Evolutionary conservation across 2,888 invertebrate genomes (phyloP).

Genomic region (Theodoxus fluviatilis): DNA sequence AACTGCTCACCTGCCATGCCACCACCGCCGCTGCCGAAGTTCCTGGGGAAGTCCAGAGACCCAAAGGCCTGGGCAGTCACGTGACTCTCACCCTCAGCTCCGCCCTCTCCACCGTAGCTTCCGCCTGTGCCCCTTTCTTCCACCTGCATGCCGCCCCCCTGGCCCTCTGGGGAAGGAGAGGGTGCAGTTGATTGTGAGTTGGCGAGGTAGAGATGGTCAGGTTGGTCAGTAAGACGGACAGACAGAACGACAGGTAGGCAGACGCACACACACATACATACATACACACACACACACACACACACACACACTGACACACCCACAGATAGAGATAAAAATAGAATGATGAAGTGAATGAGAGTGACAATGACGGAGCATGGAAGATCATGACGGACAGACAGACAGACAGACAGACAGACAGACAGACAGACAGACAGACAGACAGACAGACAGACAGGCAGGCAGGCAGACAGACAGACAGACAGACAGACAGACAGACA

Average conservation of each 20-base stretch:
- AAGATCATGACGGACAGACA: too few relatives aligned
- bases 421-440: background rate
- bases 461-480: too few relatives aligned
- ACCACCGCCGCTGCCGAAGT: constrained; percentile 50
- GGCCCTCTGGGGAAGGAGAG: constrained; percentile 28
- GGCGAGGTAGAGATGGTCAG: too few relatives aligned
- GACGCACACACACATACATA: background rate
- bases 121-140: constrained; percentile 41
- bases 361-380: too few relatives aligned
- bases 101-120: constrained; percentile 52
- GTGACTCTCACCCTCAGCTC: constrained; percentile 31
- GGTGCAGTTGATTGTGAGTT: too few relatives aligned
- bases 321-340: background rate
- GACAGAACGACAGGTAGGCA: too few relatives aligned
- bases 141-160: constrained; percentile 28
- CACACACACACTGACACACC: background rate
- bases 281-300: background rate
- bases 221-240: too few relatives aligned
- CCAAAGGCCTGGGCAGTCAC: constrained; percentile 41
- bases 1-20: too few relatives aligned
- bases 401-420: too few relatives aligned
- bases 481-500: too few relatives aligned
- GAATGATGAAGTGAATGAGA: too few relatives aligned
- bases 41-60: constrained; percentile 39
- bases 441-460: background rate